Evolutionary conservation across 2,113 vertebrate species (phyloP), one percentile per base, ranked within the genome.

Genomic region (Pantherophis guttatus): DNA sequence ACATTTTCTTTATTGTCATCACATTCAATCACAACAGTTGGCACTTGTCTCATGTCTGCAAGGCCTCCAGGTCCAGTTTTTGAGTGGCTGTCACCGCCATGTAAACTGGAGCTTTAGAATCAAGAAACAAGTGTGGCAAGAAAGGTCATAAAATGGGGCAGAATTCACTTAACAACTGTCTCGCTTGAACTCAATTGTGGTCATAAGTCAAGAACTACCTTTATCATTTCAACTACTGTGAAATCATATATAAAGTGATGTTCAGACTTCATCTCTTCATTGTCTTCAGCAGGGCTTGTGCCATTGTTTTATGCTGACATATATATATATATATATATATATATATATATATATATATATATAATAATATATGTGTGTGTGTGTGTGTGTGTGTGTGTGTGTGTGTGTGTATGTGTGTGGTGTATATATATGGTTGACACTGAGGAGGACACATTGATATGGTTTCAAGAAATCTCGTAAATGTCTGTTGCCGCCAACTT

Each of bases 1-100:
- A 99, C 98, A 97, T 99, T 99, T 98, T 99, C 99, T 97, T 99
- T 99, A 97, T 99, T 98, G 87, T 99, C 99, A 95, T 99, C 99
- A 6, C 98, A 99, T 97, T 99, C 99, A 91, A 99, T 98, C 97
- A 99, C 98, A 97, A 99, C 98, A 15, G 98, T 98, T 96, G 99
- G 99, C 96, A 99, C 98, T 98, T 99, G 98, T 97, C 99, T 98
- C 95, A 99, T 98, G 96, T 99, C 99, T 92, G 98, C 97, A 95
- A 98, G 98, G 91, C 97, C 95, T 95, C 98, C 97, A 95, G 98
- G 98, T 96, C 98, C 98, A 92, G 96, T 91, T 97, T 98, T 98
- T 53, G 97, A 95, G 94, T 98, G 95, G 57, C 95, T 95, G 57
- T 98, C 98, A 94, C 97, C 94, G 26, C 97, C 95, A 87, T 99